phyloP scores from a whole-genome alignment of 2,888 invertebrate genomes.

The Noctuana brunneofusca region DNA sequence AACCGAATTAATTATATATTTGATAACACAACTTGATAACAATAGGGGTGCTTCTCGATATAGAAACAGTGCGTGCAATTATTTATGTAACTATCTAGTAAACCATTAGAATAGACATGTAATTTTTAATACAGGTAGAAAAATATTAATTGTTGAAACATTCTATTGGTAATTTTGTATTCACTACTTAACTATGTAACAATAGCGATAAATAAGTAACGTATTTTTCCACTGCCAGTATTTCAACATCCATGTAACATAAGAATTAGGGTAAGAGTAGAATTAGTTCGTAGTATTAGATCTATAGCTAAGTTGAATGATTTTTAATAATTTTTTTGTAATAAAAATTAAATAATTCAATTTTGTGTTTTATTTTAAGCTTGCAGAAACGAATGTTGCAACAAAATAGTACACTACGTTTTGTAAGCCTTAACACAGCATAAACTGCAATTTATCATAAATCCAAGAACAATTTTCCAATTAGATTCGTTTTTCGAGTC shows the following conservation, averaged over 20 bases:
- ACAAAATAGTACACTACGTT: no score
- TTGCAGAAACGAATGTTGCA: no score
- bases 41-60: slow-evolving; percentile 28
- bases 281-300: slow-evolving; percentile 55
- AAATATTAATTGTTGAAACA: slow-evolving; percentile 18
- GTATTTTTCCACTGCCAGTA: slow-evolving; percentile 84
- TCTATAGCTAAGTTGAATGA: slow-evolving; percentile 71
- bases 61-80: slow-evolving; percentile 56
- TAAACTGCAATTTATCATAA: no score
- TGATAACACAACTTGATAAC: no score
- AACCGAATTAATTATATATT: no score
- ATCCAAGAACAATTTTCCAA: no score
- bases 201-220: slow-evolving; percentile 48
- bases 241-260: slow-evolving; percentile 74
- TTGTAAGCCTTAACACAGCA: no score
- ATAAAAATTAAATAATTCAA: slow-evolving; percentile 61
- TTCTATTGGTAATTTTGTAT: slow-evolving; percentile 25
- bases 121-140: slow-evolving; percentile 32
- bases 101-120: slow-evolving; percentile 40
- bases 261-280: slow-evolving; percentile 58
- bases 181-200: slow-evolving; percentile 30
- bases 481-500: no score
- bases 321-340: slow-evolving; percentile 82
- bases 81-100: slow-evolving; percentile 52
- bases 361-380: slow-evolving; percentile 33